Base-by-base conservation (phyloP, 2,888 invertebrate species). In the Drosophila eohydei region DNA sequence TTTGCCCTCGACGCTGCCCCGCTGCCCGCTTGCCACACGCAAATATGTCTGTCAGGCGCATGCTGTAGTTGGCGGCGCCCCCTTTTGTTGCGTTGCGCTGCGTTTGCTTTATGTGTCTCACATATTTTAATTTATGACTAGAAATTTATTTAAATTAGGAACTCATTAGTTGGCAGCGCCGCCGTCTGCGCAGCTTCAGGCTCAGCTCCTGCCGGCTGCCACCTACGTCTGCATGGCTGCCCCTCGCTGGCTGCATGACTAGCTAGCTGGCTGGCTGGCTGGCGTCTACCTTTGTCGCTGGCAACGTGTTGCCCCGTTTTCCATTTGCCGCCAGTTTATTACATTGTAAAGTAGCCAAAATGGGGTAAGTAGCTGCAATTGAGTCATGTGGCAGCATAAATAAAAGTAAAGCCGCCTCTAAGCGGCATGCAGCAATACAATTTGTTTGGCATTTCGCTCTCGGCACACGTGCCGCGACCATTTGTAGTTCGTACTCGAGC, bases 131-230 rank as follows among this genome's bases (percentile, higher is more conserved):
- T 88, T 87, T 89, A 87, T 87, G 87, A 86, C 80, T 76, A 68
- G 81, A 88, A 83, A 88, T 88, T 86, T 90, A 88, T 88, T 88
- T 88, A 88, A 88, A 88, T 88, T 88, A 88, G 87, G 83, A 90
- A 88, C 90, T 88, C 89, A 88, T 88, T 88, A 88, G 90, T 86
- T 86, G 72, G 76, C 87, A 78, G 59, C 74, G 66, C 63, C 62
- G 76, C 46, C 68, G 61, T 50, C 64, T 63, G 58, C 55, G 58
- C 62, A 50, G 54, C 41, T 36, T 1, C 52, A 21, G 52, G 32
- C n/a, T 1, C 46, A 26, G 30, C 58, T 28, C n/a, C 51, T 12
- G 26, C 32, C 50, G 12, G 12, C 9, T 16, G 26, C 36, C 66
- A 16, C 48, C 58, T 48, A 51, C 58, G 52, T 52, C 9, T 32